These are phyloP conservation scores for Natrix natrix DNA, from an alignment of 2,797 vertebrate genomes.

Conservation along the genomic window DNA sequence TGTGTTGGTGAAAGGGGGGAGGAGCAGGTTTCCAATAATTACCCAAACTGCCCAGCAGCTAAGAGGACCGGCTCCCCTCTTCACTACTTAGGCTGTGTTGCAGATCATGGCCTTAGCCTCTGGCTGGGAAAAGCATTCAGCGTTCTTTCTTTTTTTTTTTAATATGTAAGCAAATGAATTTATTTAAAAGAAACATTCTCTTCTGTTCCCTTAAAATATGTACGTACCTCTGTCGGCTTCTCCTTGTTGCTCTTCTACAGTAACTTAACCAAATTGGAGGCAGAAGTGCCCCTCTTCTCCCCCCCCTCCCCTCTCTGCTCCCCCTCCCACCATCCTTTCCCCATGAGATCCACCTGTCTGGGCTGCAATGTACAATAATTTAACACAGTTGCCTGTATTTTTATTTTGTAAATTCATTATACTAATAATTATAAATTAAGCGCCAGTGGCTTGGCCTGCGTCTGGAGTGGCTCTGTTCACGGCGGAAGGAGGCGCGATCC, in stretches of 20 bases:
- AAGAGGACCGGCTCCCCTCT: neutral
- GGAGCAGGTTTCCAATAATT: neutral
- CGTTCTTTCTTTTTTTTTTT: slow-evolving; percentile 14
- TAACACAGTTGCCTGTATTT: slow-evolving; percentile 82
- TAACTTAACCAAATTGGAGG: slow-evolving; percentile 10
- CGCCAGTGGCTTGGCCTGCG: slow-evolving; percentile 49
- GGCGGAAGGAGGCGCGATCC: neutral
- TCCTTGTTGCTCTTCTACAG: neutral
- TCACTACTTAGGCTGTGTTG: neutral
- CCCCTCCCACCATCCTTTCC: neutral
- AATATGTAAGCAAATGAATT: slow-evolving; percentile 15
- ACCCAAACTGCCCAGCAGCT: neutral
- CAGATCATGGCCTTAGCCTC: slow-evolving; percentile 6
- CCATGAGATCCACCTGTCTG: slow-evolving; percentile 3
- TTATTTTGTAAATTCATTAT: slow-evolving; percentile 82
- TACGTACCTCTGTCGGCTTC: neutral
- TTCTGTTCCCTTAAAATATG: neutral
- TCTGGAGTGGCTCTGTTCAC: slow-evolving; percentile 2
- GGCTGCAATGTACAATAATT: slow-evolving; percentile 78
- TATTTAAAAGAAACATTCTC: neutral
- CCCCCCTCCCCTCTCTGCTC: neutral
- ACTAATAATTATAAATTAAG: slow-evolving; percentile 79
- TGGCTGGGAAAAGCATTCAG: slow-evolving; percentile 57
- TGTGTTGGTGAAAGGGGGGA: neutral
- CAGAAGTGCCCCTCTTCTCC: neutral